Conservation (phyloP, 2,113 vertebrate species). For the Dicaeum eximium region DNA sequence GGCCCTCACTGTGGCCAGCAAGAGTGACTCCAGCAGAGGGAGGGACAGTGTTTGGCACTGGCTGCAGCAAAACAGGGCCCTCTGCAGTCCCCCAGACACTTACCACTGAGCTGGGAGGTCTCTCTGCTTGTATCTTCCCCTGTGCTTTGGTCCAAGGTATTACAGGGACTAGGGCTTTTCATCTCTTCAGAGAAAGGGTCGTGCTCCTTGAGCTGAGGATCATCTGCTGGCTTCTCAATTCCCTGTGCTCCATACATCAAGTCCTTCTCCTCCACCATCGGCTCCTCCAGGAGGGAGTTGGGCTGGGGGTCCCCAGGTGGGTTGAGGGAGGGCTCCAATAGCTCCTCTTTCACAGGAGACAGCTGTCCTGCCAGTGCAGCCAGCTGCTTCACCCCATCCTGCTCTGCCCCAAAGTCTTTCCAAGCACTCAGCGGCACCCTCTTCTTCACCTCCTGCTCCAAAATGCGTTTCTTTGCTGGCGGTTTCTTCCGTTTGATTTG, state of each 20-base stretch:
- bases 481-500: slow-evolving; percentile 62
- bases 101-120: slow-evolving; percentile 38
- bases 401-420: background rate
- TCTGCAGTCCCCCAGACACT: background rate
- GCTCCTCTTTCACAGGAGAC: background rate
- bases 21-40: background rate
- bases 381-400: background rate
- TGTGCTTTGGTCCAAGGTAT: slow-evolving; percentile 39
- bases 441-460: slow-evolving; percentile 41
- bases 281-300: slow-evolving; percentile 10
- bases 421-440: background rate
- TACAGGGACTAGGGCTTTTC: slow-evolving; percentile 30
- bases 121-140: slow-evolving; percentile 31
- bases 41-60: background rate
- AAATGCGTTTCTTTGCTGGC: slow-evolving; percentile 36
- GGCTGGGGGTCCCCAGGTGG: background rate
- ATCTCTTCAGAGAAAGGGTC: background rate
- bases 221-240: background rate
- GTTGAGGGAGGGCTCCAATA: background rate
- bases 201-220: background rate
- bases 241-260: background rate
- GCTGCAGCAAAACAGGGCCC: background rate
- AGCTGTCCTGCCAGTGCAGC: background rate
- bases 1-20: background rate
- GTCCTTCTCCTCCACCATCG: slow-evolving; percentile 17